Evolutionary conservation across 1,140 invertebrate genomes (phyloP).

Genomic region (Nixonia krombeini): DNA sequence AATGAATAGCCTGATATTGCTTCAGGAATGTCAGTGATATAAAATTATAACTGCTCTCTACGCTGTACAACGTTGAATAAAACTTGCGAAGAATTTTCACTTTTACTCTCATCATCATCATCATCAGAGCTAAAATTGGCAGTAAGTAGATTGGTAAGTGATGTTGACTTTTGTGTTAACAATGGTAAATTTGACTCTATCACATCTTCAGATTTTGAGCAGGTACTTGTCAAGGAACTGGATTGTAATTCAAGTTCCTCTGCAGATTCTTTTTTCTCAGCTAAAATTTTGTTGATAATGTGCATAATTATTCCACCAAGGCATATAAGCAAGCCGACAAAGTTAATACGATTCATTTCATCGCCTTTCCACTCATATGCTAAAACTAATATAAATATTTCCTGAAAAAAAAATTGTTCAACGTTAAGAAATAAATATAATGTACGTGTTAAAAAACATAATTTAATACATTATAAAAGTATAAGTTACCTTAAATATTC

Average conservation of each 20-base stretch:
- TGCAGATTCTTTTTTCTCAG: slow-evolving; percentile 49
- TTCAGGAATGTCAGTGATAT: background rate
- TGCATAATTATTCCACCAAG: slow-evolving; percentile 91
- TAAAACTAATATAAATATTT: slow-evolving; percentile 89
- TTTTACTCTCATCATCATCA: slow-evolving; percentile 59
- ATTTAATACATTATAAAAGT: too few relatives aligned
- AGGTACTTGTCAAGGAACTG: slow-evolving; percentile 53
- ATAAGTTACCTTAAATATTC: slow-evolving; percentile 99
- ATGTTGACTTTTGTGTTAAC: slow-evolving; percentile 62
- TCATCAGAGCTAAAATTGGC: slow-evolving; percentile 67
- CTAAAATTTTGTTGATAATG: slow-evolving; percentile 81
- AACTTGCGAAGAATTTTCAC: slow-evolving; percentile 64
- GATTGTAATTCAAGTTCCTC: slow-evolving; percentile 62
- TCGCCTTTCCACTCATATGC: slow-evolving; percentile 91
- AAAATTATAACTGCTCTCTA: slow-evolving; percentile 55
- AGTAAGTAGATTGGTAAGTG: slow-evolving; percentile 66
- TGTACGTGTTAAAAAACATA: too few relatives aligned
- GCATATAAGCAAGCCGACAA: slow-evolving; percentile 89
- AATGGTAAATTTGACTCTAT: slow-evolving; percentile 61
- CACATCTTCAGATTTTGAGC: slow-evolving; percentile 54
- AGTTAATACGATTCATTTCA: slow-evolving; percentile 85
- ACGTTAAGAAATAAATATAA: background rate
- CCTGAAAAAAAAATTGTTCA: slow-evolving; percentile 76
- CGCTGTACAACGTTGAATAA: slow-evolving; percentile 68
- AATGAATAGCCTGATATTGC: too few relatives aligned